A percentile compares a stretch with the other conserved stretches of the same genome.
Evolutionary conservation across 2,113 vertebrate genomes (phyloP).

Genomic region (Lagopus muta): DNA sequence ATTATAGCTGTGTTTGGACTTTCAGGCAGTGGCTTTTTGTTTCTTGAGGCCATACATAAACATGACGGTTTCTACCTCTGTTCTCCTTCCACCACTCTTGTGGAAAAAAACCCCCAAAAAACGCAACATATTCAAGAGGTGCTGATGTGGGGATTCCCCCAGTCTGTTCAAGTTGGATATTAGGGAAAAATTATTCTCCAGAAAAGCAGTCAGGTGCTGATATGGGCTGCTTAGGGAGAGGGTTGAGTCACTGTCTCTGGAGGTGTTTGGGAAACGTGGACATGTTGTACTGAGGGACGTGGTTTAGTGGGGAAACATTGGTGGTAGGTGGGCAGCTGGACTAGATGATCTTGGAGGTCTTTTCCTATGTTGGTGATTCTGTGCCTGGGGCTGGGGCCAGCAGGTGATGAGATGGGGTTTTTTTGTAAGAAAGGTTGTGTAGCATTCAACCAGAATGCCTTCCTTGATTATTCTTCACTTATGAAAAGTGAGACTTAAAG

Average conservation of each 20-base stretch:
- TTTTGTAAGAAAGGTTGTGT: neutral
- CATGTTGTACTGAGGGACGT: no score
- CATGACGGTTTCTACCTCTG: neutral
- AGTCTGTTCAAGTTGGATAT: no score
- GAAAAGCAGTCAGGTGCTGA: no score
- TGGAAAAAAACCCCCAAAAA: neutral
- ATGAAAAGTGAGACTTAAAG: neutral
- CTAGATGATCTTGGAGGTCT: no score
- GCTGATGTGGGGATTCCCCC: neutral
- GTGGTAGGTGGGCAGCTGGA: no score
- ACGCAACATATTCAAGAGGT: rapidly evolving
- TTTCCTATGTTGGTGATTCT: no score
- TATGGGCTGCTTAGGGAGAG: no score
- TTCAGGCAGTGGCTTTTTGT: rapidly evolving
- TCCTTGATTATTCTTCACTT: neutral
- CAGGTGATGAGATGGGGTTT: neutral
- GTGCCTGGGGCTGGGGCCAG: neutral
- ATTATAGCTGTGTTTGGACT: neutral
- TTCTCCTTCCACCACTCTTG: neutral
- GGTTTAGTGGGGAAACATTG: no score
- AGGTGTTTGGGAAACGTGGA: no score
- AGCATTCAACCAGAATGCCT: neutral
- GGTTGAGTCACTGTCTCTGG: no score
- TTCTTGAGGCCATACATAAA: neutral
- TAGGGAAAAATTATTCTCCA: no score